A percentile compares a stretch with the other conserved stretches of the same genome.
phyloP scores from a whole-genome alignment of 2,888 invertebrate genomes.

The Drosophila bunnanda region DNA sequence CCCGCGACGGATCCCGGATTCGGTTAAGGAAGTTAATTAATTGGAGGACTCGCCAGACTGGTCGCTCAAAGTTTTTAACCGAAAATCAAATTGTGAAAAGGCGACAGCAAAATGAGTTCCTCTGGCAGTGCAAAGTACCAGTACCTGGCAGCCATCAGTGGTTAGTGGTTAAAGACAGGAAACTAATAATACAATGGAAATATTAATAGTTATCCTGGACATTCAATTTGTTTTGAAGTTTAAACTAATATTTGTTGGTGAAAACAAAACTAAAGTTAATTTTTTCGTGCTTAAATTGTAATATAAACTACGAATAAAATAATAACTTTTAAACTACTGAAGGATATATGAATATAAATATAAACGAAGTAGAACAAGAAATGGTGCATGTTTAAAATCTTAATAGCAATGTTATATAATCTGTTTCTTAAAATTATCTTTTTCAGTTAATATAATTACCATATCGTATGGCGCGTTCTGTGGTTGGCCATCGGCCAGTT shows the following conservation, averaged over 20 bases:
- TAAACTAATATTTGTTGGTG: background rate
- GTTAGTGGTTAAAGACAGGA: constrained; percentile 60
- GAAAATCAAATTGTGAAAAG: background rate
- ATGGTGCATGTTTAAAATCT: too few species aligned
- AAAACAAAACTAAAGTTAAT: background rate
- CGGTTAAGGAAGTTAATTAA: background rate
- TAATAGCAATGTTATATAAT: too few species aligned
- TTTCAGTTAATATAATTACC: constrained; percentile 76
- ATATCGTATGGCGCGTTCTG: constrained; percentile 81
- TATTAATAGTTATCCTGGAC: background rate
- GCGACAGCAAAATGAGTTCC: constrained; percentile 15
- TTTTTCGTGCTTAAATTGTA: background rate
- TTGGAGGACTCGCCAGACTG: constrained; percentile 18
- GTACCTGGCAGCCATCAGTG: constrained; percentile 80
- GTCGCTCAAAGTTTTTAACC: background rate
- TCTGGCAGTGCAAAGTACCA: constrained; percentile 71
- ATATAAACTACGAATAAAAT: too few species aligned
- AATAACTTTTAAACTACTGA: too few species aligned
- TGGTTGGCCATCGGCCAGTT: constrained; percentile 83
- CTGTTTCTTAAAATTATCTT: too few species aligned
- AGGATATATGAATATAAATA: too few species aligned
- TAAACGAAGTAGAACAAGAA: too few species aligned
- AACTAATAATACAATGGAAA: background rate
- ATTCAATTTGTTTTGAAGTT: background rate
- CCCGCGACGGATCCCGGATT: background rate